Conservation (phyloP, 2,113 vertebrate species). For the Solea senegalensis region DNA sequence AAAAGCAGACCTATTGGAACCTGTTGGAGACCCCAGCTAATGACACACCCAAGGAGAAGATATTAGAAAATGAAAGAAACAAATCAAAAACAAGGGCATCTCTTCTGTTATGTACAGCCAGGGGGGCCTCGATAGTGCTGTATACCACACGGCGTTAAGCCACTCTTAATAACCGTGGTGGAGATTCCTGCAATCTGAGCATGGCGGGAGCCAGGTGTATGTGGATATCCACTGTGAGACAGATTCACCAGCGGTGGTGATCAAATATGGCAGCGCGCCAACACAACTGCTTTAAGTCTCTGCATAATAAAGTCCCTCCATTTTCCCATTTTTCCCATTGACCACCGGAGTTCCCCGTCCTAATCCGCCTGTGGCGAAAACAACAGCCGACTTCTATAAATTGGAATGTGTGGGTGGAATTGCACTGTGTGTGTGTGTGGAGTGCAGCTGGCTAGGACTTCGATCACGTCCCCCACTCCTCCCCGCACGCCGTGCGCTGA, state of each 20-base stretch:
- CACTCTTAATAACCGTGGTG: too few species aligned
- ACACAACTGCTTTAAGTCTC: slow-evolving; percentile 25
- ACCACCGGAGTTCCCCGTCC: slow-evolving; percentile 49
- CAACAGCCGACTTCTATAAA: slow-evolving; percentile 53
- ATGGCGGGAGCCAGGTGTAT: slow-evolving; percentile 22
- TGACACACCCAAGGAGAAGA: too few species aligned
- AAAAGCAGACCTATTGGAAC: too few species aligned
- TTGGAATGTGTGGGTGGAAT: slow-evolving; percentile 37
- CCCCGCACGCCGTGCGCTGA: slow-evolving; percentile 43
- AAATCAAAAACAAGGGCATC: too few species aligned
- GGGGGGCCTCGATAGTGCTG: too few species aligned
- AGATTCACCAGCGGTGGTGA: slow-evolving; percentile 32
- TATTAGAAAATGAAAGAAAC: too few species aligned
- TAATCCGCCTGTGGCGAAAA: slow-evolving; percentile 43
- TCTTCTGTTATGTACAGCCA: too few species aligned
- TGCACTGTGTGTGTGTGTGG: slow-evolving; percentile 18
- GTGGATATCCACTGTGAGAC: slow-evolving; percentile 23
- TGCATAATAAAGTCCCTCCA: slow-evolving; percentile 17
- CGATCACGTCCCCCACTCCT: slow-evolving; percentile 47
- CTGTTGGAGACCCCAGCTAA: too few species aligned
- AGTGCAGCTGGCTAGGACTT: slow-evolving; percentile 56
- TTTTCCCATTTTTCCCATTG: slow-evolving; percentile 28
- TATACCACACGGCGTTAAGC: too few species aligned
- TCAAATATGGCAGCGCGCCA: slow-evolving; percentile 46
- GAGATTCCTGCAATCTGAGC: neutral